Base-by-base conservation (phyloP, 2,797 vertebrate species). In the Melopsittacus undulatus region DNA sequence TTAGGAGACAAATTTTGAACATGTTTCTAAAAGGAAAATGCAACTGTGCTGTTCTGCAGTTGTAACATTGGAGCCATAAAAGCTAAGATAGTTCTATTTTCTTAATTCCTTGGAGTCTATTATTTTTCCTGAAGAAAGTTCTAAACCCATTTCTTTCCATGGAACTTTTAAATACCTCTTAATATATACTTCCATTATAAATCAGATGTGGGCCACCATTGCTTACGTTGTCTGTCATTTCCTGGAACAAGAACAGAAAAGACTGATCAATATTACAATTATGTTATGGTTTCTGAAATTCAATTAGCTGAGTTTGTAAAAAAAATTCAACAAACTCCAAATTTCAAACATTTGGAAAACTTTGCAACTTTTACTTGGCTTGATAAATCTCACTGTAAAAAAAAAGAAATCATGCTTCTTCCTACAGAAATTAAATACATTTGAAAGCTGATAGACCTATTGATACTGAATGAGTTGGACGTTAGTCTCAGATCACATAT, bases 161-260 rank as follows among this genome's bases (percentile, higher is more conserved):
- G 86, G 80, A 93, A n/a, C 74, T 93, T 84, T 91, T 91, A 32
- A 95, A 96, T 96, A 96, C 96, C 49, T 92, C 87, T 96, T 92
- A 96, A 89, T 97, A 98, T 22, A 98, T 97, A 97, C 98, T 98
- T 97, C 99, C 98, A 40, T 99, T 99, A 97, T 98, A 99, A 92
- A 99, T 98, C 96, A 99, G 98, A 96, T 99, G 99, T 94, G 99
- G 98, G 86, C 99, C 98, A 96, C 99, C 98, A 40, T 99, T 99
- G 95, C 98, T 99, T 96, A 99, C 97, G 97, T 98, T 99, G 97
- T 99, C 99, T 96, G 99, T 98, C 94, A 98, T 97, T 98, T 99
- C 99, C 99, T 99, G 98, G 92, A 96, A 97, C 73, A 89, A 97
- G 96, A 97, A 97, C 67, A 97, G 95, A 93, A 97, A 91, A 59